Conservation (phyloP, 2,797 vertebrate species). For the Lagodon rhomboides region DNA sequence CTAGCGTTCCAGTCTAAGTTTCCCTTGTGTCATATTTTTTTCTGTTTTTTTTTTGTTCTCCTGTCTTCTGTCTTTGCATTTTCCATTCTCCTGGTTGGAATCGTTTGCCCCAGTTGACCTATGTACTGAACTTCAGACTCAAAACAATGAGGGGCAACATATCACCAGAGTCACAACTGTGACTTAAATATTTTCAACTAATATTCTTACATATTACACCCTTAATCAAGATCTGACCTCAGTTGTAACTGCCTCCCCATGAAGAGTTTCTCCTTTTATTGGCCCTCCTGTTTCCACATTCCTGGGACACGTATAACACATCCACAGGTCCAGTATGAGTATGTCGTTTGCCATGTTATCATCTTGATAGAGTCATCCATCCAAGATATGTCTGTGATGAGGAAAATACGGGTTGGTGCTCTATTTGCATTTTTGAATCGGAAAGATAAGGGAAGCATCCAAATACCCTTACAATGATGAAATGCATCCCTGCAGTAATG, state of each 20-base stretch:
- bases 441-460: not conserved
- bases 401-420: not conserved
- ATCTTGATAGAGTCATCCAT: not conserved
- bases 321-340: not conserved
- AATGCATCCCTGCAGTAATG: not conserved
- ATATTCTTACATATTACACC: too few species aligned
- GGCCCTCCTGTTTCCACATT: not conserved
- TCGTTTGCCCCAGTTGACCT: too few species aligned
- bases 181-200: too few species aligned
- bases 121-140: too few species aligned
- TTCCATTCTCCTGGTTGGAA: too few species aligned
- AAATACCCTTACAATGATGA: not conserved
- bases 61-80: too few species aligned
- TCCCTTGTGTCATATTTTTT: too few species aligned
- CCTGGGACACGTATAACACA: not conserved
- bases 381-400: not conserved
- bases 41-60: too few species aligned
- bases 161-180: too few species aligned
- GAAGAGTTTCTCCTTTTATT: not conserved
- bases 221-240: too few species aligned
- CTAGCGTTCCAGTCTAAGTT: too few species aligned
- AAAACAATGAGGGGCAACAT: too few species aligned
- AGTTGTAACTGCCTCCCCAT: not conserved
- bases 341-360: not conserved
- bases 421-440: not conserved